phyloP scores from a whole-genome alignment of 2,888 invertebrate genomes.

The Pseudanteris insignis region DNA sequence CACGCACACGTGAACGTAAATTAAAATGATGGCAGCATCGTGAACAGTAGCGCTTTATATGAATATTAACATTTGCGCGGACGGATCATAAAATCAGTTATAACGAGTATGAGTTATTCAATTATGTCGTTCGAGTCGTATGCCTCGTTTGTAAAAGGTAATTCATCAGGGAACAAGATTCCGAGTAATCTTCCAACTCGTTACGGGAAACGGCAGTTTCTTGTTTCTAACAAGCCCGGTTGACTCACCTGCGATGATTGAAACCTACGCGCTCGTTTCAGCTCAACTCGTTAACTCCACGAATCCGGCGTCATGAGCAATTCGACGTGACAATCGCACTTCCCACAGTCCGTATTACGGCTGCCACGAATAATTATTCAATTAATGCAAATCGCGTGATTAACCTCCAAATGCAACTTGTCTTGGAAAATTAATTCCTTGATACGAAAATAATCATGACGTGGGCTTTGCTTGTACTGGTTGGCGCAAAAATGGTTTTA shows the following conservation, averaged over 20 bases:
- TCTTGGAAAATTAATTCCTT: too few species aligned
- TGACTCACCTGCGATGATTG: slow-evolving; percentile 31
- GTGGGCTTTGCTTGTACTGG: too few species aligned
- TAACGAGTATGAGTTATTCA: slow-evolving; percentile 16
- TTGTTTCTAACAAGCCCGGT: slow-evolving; percentile 32
- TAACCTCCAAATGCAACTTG: too few species aligned
- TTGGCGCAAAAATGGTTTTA: too few species aligned
- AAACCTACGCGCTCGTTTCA: slow-evolving; percentile 24
- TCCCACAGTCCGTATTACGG: too few species aligned
- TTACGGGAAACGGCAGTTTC: slow-evolving; percentile 23
- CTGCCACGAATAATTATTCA: too few species aligned
- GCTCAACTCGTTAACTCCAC: slow-evolving; percentile 17
- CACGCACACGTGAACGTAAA: too few species aligned
- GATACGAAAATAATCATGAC: too few species aligned
- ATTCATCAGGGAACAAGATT: slow-evolving; percentile 24
- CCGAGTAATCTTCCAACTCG: slow-evolving; percentile 26
- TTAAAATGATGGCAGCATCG: too few species aligned
- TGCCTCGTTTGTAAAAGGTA: slow-evolving; percentile 18
- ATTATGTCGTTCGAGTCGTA: slow-evolving; percentile 14
- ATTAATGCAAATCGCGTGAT: too few species aligned
- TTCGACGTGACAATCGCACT: too few species aligned
- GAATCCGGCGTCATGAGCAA: slow-evolving; percentile 4
- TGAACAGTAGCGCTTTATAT: neutral
- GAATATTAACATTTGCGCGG: neutral
- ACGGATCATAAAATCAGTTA: slow-evolving; percentile 4